phyloP scores from a whole-genome alignment of 2,888 invertebrate species.

The Parnassius orleans region DNA sequence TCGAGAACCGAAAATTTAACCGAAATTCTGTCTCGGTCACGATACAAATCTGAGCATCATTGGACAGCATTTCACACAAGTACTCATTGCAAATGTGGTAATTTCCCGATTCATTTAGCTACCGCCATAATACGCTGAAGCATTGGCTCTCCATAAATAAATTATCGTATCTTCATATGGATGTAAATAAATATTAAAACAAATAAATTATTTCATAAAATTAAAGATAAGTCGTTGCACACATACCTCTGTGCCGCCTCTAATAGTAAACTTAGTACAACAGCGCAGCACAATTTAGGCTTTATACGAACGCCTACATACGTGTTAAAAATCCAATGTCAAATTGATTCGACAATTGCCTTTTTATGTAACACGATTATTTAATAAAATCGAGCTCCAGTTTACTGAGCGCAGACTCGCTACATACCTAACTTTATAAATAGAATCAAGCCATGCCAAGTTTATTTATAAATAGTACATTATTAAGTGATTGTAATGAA shows the following conservation, averaged over 20 bases:
- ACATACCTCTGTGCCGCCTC: conserved; percentile 32
- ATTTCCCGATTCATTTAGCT: too few relatives aligned
- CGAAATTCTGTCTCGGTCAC: too few relatives aligned
- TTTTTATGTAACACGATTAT: conserved; percentile 27
- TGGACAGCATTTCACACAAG: too few relatives aligned
- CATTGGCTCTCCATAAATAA: neutral
- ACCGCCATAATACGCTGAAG: too few relatives aligned
- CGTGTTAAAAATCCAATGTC: conserved; percentile 43
- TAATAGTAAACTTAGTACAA: conserved; percentile 39
- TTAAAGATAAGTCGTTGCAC: neutral
- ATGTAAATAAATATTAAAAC: neutral
- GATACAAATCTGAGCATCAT: too few relatives aligned
- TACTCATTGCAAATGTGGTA: too few relatives aligned
- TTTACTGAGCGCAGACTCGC: conserved; percentile 3
- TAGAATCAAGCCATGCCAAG: conserved; percentile 14
- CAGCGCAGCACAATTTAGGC: conserved; percentile 42
- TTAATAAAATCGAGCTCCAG: conserved; percentile 23
- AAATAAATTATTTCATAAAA: conserved; percentile 4
- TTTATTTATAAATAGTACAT: conserved; percentile 21
- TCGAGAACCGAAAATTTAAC: too few relatives aligned
- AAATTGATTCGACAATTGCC: conserved; percentile 42
- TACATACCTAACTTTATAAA: conserved; percentile 12
- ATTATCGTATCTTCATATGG: neutral
- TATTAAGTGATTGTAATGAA: conserved; percentile 13
- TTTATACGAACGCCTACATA: conserved; percentile 48